Conservation (phyloP, 2,113 vertebrate species). For the Halcyon senegalensis region DNA sequence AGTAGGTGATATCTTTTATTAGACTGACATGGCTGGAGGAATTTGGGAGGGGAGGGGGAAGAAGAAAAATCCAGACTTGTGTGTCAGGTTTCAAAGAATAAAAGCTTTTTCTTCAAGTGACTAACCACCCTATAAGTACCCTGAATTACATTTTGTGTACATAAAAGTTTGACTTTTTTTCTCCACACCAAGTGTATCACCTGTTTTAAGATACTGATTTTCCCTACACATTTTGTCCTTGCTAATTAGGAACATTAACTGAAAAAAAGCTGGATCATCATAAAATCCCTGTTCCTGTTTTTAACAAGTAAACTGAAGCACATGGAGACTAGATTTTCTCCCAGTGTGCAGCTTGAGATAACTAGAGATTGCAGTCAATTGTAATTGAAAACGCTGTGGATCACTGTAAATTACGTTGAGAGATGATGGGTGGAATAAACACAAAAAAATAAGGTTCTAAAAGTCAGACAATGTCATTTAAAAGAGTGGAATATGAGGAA, state of each 20-base stretch:
- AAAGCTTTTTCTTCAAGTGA: constrained; percentile 5
- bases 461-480: not conserved
- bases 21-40: not conserved
- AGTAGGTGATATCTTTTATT: constrained; percentile 7
- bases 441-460: not conserved
- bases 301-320: not conserved
- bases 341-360: not conserved
- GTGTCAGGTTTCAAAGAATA: constrained; percentile 23
- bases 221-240: not conserved
- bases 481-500: not conserved
- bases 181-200: not conserved
- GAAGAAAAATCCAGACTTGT: not conserved
- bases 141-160: not conserved
- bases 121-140: not conserved
- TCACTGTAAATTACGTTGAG: not conserved
- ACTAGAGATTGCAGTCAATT: not conserved
- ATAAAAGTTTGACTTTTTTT: not conserved
- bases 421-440: not conserved
- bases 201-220: not conserved
- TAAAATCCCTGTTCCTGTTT: not conserved
- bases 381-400: not conserved
- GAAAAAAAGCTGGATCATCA: not conserved
- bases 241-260: not conserved
- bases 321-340: accelerated
- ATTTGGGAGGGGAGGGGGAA: not conserved